phyloP scores from a whole-genome alignment of 2,888 invertebrate genomes.

The Sturmia bella region DNA sequence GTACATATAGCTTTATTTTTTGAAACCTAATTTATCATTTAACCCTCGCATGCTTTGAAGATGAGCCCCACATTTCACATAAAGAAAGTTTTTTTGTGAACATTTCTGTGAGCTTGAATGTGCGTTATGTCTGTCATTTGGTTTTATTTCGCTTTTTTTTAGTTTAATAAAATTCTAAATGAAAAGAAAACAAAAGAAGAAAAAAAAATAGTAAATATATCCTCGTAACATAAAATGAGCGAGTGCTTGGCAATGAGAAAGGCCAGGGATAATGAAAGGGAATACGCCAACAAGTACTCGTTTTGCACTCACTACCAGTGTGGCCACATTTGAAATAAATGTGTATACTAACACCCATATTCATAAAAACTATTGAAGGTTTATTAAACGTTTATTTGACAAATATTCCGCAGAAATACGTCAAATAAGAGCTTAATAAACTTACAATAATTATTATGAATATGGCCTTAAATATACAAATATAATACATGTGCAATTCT shows the following conservation, averaged over 20 bases:
- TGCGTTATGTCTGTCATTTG: slow-evolving; percentile 11
- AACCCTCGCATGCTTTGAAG: slow-evolving; percentile 16
- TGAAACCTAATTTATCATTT: slow-evolving; percentile 12
- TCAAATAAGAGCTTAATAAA: no score
- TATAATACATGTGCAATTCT: no score
- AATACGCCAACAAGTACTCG: slow-evolving; percentile 25
- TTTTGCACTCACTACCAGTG: slow-evolving; percentile 1
- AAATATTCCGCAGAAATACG: no score
- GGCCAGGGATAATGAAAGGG: slow-evolving; percentile 53
- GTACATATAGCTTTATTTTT: no score
- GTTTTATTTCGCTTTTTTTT: slow-evolving; percentile 39
- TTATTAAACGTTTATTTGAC: no score
- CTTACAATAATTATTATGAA: no score
- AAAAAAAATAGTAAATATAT: not conserved
- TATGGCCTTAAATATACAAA: no score
- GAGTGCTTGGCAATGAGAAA: slow-evolving; percentile 61
- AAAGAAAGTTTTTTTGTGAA: not conserved
- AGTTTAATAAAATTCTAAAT: slow-evolving; percentile 14
- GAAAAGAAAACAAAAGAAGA: not conserved
- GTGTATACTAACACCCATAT: no score
- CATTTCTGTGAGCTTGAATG: not conserved
- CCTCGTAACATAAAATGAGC: slow-evolving; percentile 44
- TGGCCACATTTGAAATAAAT: no score
- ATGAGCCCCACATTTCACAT: slow-evolving; percentile 19
- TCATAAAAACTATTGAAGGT: no score